These are phyloP conservation scores for Centroberyx gerrardi DNA, from an alignment of 2,797 vertebrate genomes.

Conservation along the genomic window DNA sequence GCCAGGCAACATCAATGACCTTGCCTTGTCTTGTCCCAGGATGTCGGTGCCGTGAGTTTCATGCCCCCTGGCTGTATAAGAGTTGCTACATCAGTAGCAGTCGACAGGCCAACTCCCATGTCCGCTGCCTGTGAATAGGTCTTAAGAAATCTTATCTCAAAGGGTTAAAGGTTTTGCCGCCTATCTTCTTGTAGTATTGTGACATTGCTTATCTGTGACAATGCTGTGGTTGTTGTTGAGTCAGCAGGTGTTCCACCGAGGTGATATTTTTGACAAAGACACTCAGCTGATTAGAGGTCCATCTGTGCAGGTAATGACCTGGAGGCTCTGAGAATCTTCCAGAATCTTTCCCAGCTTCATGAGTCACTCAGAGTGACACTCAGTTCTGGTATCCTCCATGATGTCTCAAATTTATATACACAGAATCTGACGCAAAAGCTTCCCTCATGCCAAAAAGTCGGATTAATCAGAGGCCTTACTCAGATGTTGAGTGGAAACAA, in stretches of 20 bases:
- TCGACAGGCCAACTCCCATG: slow-evolving; percentile 1
- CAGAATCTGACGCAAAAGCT: slow-evolving; percentile 7
- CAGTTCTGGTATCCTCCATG: neutral
- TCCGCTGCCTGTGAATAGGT: neutral
- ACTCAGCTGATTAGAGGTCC: neutral
- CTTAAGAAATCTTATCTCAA: slow-evolving; percentile 44
- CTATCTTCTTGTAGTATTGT: slow-evolving; percentile 13
- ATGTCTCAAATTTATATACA: slow-evolving; percentile 6
- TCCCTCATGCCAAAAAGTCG: neutral
- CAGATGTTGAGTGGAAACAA: slow-evolving; percentile 2
- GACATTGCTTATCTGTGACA: slow-evolving; percentile 11
- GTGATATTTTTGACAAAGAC: neutral
- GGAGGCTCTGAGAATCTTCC: slow-evolving; percentile 1
- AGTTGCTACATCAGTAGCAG: slow-evolving; percentile 44
- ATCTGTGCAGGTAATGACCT: neutral
- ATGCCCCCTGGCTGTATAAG: slow-evolving; percentile 19
- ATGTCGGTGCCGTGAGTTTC: slow-evolving; percentile 27
- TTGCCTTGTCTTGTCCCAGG: slow-evolving; percentile 69
- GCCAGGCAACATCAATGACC: slow-evolving; percentile 64
- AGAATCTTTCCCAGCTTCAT: slow-evolving; percentile 1
- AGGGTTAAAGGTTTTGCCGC: slow-evolving; percentile 55
- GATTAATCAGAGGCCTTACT: slow-evolving; percentile 31
- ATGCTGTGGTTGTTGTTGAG: neutral
- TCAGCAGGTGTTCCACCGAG: slow-evolving; percentile 25
- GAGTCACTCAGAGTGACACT: slow-evolving; percentile 14